Evolutionary conservation across 2,113 vertebrate species (phyloP).

Genomic region (Lophochroa leadbeateri): DNA sequence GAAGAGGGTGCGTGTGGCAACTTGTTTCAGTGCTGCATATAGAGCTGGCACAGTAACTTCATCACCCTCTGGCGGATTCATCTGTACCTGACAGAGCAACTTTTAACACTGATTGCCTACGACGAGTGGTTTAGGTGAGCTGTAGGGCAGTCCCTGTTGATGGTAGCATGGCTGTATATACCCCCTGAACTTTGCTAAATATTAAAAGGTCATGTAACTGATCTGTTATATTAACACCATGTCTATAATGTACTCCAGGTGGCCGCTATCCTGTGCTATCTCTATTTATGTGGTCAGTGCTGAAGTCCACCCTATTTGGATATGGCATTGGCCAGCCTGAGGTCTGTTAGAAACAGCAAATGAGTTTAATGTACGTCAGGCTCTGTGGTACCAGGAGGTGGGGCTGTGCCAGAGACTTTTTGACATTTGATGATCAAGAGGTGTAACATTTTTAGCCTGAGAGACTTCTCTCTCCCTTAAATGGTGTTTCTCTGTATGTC

Average conservation of each 20-base stretch:
- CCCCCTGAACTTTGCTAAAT: background rate
- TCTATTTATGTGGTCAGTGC: background rate
- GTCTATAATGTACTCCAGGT: too few species aligned
- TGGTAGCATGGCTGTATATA: background rate
- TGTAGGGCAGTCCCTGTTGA: accelerated
- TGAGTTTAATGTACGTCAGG: background rate
- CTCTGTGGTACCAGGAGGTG: background rate
- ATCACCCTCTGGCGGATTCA: background rate
- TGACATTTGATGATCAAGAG: background rate
- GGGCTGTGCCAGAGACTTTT: background rate
- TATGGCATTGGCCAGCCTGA: background rate
- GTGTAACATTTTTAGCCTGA: background rate
- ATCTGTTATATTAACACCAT: background rate
- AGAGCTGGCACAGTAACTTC: background rate
- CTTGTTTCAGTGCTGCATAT: background rate
- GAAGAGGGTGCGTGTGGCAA: background rate
- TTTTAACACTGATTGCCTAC: background rate
- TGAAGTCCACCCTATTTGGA: background rate
- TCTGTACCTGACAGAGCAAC: background rate
- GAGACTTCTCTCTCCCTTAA: constrained; percentile 29
- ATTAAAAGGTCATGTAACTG: background rate
- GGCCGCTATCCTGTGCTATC: background rate
- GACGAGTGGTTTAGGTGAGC: background rate
- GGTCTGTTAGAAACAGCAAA: background rate
- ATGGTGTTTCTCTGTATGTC: background rate